A percentile compares a stretch with the other conserved stretches of the same genome.
Conservation (phyloP, 2,888 invertebrate species). For the Coremacera marginata region DNA sequence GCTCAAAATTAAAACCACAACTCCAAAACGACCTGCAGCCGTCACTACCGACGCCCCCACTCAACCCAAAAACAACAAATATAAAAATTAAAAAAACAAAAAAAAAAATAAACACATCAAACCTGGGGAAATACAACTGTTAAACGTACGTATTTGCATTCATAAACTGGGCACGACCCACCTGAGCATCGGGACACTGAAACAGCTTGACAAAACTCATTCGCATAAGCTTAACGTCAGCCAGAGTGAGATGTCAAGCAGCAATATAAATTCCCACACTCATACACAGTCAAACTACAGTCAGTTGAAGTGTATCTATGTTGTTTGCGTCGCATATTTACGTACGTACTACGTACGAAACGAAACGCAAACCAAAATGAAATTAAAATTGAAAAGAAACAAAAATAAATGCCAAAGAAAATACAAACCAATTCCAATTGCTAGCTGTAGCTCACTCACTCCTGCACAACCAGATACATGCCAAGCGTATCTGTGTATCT, state of each 20-base stretch:
- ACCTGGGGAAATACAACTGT: conserved; percentile 33
- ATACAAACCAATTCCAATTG: conserved; percentile 28
- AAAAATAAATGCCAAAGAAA: conserved; percentile 15
- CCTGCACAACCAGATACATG: neutral
- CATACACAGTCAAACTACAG: conserved; percentile 5
- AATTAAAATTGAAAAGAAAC: conserved; percentile 41
- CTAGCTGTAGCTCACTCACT: conserved; percentile 19
- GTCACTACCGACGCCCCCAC: neutral
- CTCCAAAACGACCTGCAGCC: neutral
- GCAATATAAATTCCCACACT: conserved; percentile 22
- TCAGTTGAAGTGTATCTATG: neutral
- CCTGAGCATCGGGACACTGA: conserved; percentile 1
- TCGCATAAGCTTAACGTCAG: neutral
- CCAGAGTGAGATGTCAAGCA: conserved; percentile 27
- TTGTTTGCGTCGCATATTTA: conserved; percentile 13
- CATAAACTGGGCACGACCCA: conserved; percentile 33
- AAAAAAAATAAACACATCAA: neutral
- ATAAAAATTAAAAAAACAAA: neutral
- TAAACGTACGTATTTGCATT: conserved; percentile 33
- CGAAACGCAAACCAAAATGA: conserved; percentile 62
- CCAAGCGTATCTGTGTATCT: neutral
- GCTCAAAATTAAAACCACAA: conserved; percentile 57
- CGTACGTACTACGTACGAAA: conserved; percentile 46
- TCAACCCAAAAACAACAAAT: neutral
- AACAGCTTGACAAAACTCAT: neutral